Percentiles rank a stretch among this genome's conserved stretches.
Conservation (phyloP, 2,888 invertebrate genomes). For the Sphaerolaimus hirsutus region DNA sequence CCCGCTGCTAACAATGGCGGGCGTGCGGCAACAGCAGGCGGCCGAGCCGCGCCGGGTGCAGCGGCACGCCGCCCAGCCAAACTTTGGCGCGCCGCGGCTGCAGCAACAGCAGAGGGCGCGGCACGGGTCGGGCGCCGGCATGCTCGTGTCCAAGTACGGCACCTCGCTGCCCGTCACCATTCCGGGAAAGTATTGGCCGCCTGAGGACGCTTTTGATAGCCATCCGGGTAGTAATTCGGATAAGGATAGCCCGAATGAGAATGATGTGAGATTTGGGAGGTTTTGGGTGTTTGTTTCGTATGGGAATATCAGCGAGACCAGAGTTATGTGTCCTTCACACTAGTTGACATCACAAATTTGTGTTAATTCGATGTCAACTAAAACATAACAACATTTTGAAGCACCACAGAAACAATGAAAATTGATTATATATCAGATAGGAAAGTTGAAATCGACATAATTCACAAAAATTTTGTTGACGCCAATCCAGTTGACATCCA, state of each 20-base stretch:
- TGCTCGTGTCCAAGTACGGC: conserved; percentile 2
- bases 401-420: no score
- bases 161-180: conserved; percentile 4
- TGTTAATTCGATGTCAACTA: no score
- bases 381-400: no score
- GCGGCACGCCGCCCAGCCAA: background rate
- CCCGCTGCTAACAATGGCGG: background rate
- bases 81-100: background rate
- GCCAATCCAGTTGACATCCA: no score
- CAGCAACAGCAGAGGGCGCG: no score
- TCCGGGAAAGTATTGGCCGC: conserved; percentile 1
- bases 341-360: no score
- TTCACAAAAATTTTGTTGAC: no score
- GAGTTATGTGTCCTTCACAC: no score
- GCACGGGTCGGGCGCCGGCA: conserved; percentile 1
- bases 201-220: conserved; percentile 1
- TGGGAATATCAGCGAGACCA: no score
- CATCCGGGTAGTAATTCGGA: no score
- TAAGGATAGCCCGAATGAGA: background rate
- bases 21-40: background rate
- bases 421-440: no score
- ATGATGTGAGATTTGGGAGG: background rate
- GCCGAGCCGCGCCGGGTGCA: background rate
- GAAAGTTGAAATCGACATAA: no score
- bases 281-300: background rate